Base-by-base conservation (phyloP, 2,888 invertebrate genomes). In the Bugulina stolonifera region DNA sequence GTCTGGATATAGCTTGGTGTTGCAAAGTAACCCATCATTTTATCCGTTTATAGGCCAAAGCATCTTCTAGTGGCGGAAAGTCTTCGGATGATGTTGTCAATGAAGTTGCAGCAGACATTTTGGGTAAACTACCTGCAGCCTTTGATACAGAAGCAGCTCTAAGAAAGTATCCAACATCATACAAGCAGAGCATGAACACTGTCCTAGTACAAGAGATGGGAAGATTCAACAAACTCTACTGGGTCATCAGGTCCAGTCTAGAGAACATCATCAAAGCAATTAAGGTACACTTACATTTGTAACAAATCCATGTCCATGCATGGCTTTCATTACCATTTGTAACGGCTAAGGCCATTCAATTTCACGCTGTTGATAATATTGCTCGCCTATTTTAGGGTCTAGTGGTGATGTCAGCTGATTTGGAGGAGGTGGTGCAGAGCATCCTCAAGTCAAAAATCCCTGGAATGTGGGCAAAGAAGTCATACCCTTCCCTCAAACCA, bases 341-440 rank as follows among this genome's bases (percentile, higher is more conserved):
- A n/a, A n/a, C n/a, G n/a, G n/a, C n/a, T n/a, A n/a, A n/a, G n/a
- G n/a, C n/a, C n/a, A n/a, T n/a, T n/a, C n/a, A n/a, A n/a, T n/a
- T n/a, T n/a, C n/a, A n/a, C n/a, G n/a, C n/a, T n/a, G n/a, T n/a
- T 43, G 43, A 43, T 10, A 25, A 55, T 25, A 55, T 55, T 34
- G 5, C 43, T n/a, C n/a, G n/a, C n/a, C n/a, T n/a, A n/a, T 75
- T 72, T 76, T 71, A 82, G 93, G 94, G 94, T 77, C 85, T 92
- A 69, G 92, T 94, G 76, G 91, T 93, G 0, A 90, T 95, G 89
- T 93, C 92, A 1, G 87, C 90, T 69, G 90, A 91, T 76, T 89
- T 94, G 71, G 95, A 95, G 81, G 91, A 92, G 81, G 92, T 95
- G 25, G 89, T 91, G 73, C 89, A 89, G 71, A 91, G 93, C 76